Conservation (phyloP, 1,140 invertebrate species). For the Zaprionus inermis region DNA sequence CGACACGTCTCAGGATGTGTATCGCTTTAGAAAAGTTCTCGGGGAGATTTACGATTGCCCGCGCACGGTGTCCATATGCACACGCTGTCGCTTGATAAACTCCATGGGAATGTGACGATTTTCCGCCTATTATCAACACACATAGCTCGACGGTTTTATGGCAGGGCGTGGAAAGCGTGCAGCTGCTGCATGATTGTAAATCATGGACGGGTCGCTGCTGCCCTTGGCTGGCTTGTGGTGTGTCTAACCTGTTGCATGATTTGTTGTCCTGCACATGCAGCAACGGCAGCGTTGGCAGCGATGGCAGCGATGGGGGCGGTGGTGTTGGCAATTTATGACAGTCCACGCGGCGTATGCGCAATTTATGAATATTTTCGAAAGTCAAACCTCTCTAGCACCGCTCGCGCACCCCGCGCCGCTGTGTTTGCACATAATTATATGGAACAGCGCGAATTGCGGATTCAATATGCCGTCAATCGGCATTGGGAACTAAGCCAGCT, state of each 20-base stretch:
- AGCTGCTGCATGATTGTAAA: constrained; percentile 72
- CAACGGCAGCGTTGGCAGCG: background rate
- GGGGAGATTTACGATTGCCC: constrained; percentile 66
- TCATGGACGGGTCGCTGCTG: constrained; percentile 52
- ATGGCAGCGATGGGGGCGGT: background rate
- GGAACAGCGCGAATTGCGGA: constrained; percentile 16
- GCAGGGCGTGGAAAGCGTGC: constrained; percentile 71
- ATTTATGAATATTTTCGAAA: constrained; percentile 17
- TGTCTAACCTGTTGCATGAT: constrained; percentile 77
- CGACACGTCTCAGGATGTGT: constrained; percentile 47
- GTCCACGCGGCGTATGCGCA: constrained; percentile 43
- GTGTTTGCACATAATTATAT: constrained; percentile 71
- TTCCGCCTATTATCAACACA: constrained; percentile 77
- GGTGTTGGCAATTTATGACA: constrained; percentile 63
- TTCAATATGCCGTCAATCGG: constrained; percentile 35
- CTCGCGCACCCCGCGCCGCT: background rate
- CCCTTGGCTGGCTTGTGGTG: constrained; percentile 36
- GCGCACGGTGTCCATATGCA: background rate
- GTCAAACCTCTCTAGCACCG: background rate
- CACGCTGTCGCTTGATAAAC: constrained; percentile 59
- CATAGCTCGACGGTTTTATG: constrained; percentile 59
- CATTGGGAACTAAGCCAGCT: constrained; percentile 40
- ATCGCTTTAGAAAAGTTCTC: constrained; percentile 19
- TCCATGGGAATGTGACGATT: constrained; percentile 73
- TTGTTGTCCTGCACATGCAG: constrained; percentile 63